Conservation (phyloP, 2,113 vertebrate species). For the Actenoides lindsayi region DNA sequence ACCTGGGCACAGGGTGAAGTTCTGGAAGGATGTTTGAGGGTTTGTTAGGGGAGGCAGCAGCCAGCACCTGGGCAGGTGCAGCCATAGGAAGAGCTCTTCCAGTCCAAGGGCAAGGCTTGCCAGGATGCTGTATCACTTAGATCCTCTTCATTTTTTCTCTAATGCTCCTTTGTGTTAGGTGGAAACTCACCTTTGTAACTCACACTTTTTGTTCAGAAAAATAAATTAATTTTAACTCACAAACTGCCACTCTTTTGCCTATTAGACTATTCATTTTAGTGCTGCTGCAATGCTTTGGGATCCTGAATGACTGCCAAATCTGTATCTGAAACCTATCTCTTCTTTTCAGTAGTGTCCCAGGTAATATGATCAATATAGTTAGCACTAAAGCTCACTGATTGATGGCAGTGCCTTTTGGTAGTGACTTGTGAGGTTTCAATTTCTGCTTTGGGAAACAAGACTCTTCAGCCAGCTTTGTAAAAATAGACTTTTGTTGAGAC, state of each 20-base stretch:
- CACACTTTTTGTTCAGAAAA: neutral
- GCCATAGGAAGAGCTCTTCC: neutral
- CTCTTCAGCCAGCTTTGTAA: neutral
- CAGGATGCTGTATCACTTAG: neutral
- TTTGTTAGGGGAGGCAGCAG: neutral
- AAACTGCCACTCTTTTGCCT: neutral
- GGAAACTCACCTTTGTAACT: neutral
- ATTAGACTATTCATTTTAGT: neutral
- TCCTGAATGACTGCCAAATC: neutral
- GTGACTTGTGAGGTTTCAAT: neutral
- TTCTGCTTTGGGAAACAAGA: neutral
- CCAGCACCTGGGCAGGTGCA: rapidly evolving
- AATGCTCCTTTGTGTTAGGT: neutral
- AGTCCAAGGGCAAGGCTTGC: neutral
- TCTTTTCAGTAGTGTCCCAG: neutral
- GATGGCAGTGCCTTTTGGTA: neutral
- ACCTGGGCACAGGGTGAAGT: neutral
- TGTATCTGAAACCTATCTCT: slow-evolving; percentile 4
- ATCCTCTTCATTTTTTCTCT: neutral
- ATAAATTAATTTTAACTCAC: neutral
- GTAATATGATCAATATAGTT: neutral
- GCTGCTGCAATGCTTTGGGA: neutral
- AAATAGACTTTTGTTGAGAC: neutral
- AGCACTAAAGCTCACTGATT: neutral
- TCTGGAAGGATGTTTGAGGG: neutral